Percentiles rank a stretch among this genome's conserved stretches.
Evolutionary conservation across 2,113 vertebrate species (phyloP).

Genomic region (Clarias magur): DNA sequence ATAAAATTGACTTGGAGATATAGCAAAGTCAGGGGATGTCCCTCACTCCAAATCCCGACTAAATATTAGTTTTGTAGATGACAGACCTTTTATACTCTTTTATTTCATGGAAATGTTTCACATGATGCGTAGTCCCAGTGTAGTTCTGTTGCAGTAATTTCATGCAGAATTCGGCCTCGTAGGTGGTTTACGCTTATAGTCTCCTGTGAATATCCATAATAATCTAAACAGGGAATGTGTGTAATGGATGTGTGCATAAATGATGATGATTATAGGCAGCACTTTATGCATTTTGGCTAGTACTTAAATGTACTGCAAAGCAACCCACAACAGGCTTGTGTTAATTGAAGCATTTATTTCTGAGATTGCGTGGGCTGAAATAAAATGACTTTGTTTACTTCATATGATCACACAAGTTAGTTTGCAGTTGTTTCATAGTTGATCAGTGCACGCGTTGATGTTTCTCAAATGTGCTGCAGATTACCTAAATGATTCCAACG

Average conservation of each 20-base stretch:
- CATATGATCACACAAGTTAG: slow-evolving; percentile 15
- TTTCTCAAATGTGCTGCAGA: slow-evolving; percentile 13
- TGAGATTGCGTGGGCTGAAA: slow-evolving; percentile 13
- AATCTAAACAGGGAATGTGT: slow-evolving; percentile 24
- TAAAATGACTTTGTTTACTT: slow-evolving; percentile 31
- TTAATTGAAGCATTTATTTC: slow-evolving; percentile 40
- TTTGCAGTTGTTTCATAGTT: not conserved
- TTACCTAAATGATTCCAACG: not conserved
- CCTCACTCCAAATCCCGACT: slow-evolving; percentile 8
- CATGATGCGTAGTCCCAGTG: not conserved
- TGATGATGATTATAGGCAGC: slow-evolving; percentile 24
- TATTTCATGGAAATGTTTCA: not conserved
- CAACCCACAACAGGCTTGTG: slow-evolving; percentile 33
- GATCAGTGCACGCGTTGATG: not conserved
- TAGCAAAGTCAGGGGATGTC: slow-evolving; percentile 10
- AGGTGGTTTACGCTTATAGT: slow-evolving; percentile 37
- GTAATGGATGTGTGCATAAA: slow-evolving; percentile 26
- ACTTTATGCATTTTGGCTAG: slow-evolving; percentile 21
- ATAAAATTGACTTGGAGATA: not conserved
- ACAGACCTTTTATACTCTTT: slow-evolving; percentile 5
- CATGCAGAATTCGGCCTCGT: slow-evolving; percentile 12
- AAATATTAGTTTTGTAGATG: slow-evolving; percentile 3
- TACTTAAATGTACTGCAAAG: slow-evolving; percentile 17
- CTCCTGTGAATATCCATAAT: slow-evolving; percentile 28
- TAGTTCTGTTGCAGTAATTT: slow-evolving; percentile 9